Evolutionary conservation across 2,888 invertebrate genomes (phyloP), one percentile per base, ranked within the genome.

Genomic region (Drosophila neonasuta): DNA sequence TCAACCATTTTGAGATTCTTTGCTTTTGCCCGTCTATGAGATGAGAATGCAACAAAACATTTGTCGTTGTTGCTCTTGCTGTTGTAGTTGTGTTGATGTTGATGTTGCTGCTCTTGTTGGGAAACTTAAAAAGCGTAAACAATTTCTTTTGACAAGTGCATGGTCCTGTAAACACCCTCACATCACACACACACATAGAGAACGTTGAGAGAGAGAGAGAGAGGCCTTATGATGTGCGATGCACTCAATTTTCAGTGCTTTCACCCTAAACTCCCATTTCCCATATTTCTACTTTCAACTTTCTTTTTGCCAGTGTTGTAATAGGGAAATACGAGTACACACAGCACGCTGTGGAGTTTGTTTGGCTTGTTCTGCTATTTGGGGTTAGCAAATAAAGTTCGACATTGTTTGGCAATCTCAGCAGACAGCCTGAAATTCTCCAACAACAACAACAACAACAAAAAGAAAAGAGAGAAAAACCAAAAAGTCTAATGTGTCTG

Each of bases 121-220:
- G 2, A 51, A 67, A 77, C 65, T 74, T 65, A 71, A 81, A 73
- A 84, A 71, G 79, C 71, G 73, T 84, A 57, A 73, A 66, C 67
- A 81, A 84, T 73, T 79, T 82, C 66, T 68, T 64, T 80, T 61
- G 68, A 62, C 66, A 83, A 77, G 69, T 62, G 32, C 39, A 45
- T 52, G 52, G 46, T 64, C 6, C 46, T 48, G 24, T 46, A 39
- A 32, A 29, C 50, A 64, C 44, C 34, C 42, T 32, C 52, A 50
- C 24, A 55, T 24, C 49, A 48, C 61, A 39, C 36, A 30, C 66
- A 30, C 66, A 55, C 30, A 44, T 2, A 44, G 36, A 36, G 11
- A 34, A 49, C 42, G n/a, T 34, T 6, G 1, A 24, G 4, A 24
- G 4, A 24, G 24, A 17, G 17, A 15, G 3, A 5, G 24, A 5